Percentiles rank a stretch among this genome's conserved stretches.
Conservation (phyloP, 2,888 invertebrate species). For the Rutpela maculata region DNA sequence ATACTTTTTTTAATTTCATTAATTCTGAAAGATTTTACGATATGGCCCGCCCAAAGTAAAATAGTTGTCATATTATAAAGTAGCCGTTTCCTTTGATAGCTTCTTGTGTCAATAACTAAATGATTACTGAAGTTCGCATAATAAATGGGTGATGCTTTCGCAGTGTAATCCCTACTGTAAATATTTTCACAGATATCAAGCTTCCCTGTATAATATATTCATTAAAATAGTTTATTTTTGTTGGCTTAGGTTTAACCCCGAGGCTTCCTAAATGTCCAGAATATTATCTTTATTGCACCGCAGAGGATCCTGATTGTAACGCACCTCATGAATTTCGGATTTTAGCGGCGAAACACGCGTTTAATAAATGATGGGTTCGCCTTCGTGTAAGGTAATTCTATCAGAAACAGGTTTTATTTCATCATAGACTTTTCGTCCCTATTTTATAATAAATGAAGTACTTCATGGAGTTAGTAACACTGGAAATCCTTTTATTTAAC, state of each 20-base stretch:
- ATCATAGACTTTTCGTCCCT: not conserved
- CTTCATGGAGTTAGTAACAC: not conserved
- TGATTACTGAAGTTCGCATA: too few species aligned
- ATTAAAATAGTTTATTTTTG: constrained; percentile 33
- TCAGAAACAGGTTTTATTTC: not conserved
- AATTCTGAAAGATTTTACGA: too few species aligned
- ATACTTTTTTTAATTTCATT: too few species aligned
- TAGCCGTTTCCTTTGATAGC: too few species aligned
- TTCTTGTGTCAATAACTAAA: too few species aligned
- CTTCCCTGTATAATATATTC: constrained; percentile 30
- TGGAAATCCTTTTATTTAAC: not conserved
- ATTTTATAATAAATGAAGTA: not conserved
- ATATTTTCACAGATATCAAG: not conserved
- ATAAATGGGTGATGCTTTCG: not conserved
- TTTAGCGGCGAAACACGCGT: not conserved
- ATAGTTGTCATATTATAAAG: too few species aligned
- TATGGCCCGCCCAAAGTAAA: too few species aligned
- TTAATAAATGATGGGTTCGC: not conserved
- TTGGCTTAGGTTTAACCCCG: constrained; percentile 3
- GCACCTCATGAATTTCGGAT: constrained; percentile 18
- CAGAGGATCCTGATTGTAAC: constrained; percentile 19
- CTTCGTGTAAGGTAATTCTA: not conserved
- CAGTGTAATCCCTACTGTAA: not conserved
- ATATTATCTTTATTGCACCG: constrained; percentile 28
- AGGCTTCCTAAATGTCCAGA: constrained; percentile 21